Percentiles rank a stretch among this genome's conserved stretches.
phyloP scores from a whole-genome alignment of 1,140 invertebrate species.

The Chironomus striatipennis region DNA sequence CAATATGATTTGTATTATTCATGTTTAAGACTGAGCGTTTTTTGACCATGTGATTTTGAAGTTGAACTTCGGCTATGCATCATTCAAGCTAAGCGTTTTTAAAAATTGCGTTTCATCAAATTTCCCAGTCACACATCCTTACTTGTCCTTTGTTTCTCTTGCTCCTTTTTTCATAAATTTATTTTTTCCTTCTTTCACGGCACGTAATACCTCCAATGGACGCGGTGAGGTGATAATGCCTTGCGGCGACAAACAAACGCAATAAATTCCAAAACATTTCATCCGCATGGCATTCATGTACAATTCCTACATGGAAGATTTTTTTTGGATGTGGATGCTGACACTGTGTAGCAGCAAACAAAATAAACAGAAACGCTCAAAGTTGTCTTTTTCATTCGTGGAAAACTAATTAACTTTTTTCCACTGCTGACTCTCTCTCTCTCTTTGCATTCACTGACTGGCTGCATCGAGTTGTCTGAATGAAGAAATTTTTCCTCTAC shows the following conservation, averaged over 20 bases:
- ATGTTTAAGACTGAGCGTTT: too few relatives aligned
- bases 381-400: background rate
- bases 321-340: too few relatives aligned
- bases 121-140: too few relatives aligned
- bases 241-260: constrained; percentile 7
- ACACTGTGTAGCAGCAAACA: background rate
- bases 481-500: background rate
- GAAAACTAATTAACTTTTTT: constrained; percentile 23
- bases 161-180: too few relatives aligned
- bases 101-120: too few relatives aligned
- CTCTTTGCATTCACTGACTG: background rate
- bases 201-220: background rate
- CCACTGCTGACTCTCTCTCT: background rate
- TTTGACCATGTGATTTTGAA: too few relatives aligned
- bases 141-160: too few relatives aligned
- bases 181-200: too few relatives aligned
- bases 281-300: background rate
- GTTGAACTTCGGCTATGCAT: too few relatives aligned
- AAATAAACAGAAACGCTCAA: constrained; percentile 6
- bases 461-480: background rate
- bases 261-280: constrained; percentile 14
- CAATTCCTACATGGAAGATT: too few relatives aligned
- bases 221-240: constrained; percentile 16
- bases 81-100: too few relatives aligned
- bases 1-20: too few relatives aligned